Evolutionary conservation across 2,113 vertebrate genomes (phyloP).

Genomic region (Nesoenas mayeri): DNA sequence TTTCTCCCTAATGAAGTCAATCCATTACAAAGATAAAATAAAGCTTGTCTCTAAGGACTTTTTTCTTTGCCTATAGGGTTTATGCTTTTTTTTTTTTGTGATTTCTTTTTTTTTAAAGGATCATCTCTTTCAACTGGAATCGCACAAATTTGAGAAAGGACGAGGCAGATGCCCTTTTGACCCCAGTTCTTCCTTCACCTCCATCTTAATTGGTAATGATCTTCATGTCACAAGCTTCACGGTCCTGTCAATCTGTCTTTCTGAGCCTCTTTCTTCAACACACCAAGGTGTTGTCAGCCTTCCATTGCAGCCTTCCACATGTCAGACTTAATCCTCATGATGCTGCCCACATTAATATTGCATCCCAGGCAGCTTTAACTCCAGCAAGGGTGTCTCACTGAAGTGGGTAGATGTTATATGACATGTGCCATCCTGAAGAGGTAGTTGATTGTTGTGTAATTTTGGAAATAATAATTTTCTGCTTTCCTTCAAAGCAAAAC

Average conservation of each 20-base stretch:
- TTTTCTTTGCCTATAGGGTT: background rate
- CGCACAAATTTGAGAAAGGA: slow-evolving; percentile 83
- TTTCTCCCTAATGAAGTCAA: background rate
- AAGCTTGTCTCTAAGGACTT: background rate
- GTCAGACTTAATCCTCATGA: background rate
- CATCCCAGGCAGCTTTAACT: background rate
- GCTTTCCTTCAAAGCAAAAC: background rate
- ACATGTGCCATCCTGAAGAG: background rate
- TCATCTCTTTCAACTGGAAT: slow-evolving; percentile 84
- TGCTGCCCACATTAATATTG: background rate
- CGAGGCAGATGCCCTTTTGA: slow-evolving; percentile 92
- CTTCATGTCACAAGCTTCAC: slow-evolving; percentile 3
- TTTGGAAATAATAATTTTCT: background rate
- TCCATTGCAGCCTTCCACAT: background rate
- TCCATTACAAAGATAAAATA: background rate
- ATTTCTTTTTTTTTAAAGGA: slow-evolving; percentile 71
- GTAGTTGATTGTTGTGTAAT: background rate
- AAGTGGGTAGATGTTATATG: background rate
- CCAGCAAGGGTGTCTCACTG: background rate
- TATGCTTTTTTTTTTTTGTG: background rate
- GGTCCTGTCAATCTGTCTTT: slow-evolving; percentile 1
- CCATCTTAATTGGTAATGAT: slow-evolving; percentile 87
- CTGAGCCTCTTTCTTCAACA: background rate
- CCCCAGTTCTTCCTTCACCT: slow-evolving; percentile 87
- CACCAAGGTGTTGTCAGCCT: background rate